phyloP scores from a whole-genome alignment of 2,113 vertebrate species.

The Otis tarda region DNA sequence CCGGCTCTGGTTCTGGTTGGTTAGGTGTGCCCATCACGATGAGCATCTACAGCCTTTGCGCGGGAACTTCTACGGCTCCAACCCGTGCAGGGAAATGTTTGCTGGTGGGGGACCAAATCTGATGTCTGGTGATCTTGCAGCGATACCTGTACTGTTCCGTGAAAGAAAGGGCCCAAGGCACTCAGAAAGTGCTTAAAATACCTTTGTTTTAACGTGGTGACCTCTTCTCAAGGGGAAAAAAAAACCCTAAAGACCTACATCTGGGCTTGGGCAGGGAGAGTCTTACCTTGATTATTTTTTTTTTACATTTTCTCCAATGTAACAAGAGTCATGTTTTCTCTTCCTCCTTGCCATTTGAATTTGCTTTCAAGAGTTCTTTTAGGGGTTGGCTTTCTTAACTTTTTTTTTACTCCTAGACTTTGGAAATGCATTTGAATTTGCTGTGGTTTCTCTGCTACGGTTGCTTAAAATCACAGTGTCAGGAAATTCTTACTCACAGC shows the following conservation, averaged over 20 bases:
- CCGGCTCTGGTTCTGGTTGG: not conserved
- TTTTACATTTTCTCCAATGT: not conserved
- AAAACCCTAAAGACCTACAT: not conserved
- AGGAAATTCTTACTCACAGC: not conserved
- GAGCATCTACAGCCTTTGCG: not conserved
- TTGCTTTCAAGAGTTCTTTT: not conserved
- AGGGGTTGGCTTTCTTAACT: not conserved
- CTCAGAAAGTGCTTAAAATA: not conserved
- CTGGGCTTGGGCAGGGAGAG: not conserved
- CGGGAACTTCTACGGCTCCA: not conserved
- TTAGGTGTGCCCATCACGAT: not conserved
- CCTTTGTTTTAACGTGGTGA: not conserved
- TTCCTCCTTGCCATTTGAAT: not conserved
- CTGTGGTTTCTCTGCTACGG: not conserved
- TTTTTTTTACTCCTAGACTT: not conserved
- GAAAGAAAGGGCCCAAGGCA: not conserved
- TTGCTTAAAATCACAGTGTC: not conserved
- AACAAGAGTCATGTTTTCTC: not conserved
- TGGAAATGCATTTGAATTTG: not conserved
- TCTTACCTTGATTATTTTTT: not conserved
- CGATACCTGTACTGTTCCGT: not conserved
- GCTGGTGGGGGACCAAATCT: not conserved
- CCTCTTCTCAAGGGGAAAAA: not conserved
- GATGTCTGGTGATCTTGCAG: not conserved
- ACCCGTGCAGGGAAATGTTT: not conserved